Evolutionary conservation across 2,888 invertebrate genomes (phyloP).

Genomic region (Aproaerema taeniolella): DNA sequence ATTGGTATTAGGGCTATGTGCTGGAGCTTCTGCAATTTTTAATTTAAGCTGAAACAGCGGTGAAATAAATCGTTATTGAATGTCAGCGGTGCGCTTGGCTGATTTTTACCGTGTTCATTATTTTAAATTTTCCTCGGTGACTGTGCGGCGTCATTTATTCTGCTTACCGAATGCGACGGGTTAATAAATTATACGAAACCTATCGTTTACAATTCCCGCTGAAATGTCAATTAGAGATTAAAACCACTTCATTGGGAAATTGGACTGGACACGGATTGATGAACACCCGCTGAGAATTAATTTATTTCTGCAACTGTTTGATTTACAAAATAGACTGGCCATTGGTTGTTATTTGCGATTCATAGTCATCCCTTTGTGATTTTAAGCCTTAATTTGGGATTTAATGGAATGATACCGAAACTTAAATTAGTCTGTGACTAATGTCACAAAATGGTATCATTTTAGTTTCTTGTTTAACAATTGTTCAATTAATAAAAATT

Average conservation of each 20-base stretch:
- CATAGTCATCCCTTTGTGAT: too few species aligned
- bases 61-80: too few species aligned
- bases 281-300: constrained; percentile 42
- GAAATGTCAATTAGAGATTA: constrained; percentile 59
- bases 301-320: constrained; percentile 35
- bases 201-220: constrained; percentile 39
- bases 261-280: constrained; percentile 45
- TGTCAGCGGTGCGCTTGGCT: neutral
- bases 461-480: too few species aligned
- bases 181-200: constrained; percentile 41
- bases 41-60: too few species aligned
- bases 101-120: constrained; percentile 3
- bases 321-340: neutral
- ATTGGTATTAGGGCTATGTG: too few species aligned
- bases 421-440: too few species aligned
- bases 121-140: constrained; percentile 13
- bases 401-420: too few species aligned
- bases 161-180: constrained; percentile 25
- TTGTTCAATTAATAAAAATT: too few species aligned
- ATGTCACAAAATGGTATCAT: too few species aligned
- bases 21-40: too few species aligned
- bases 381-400: too few species aligned
- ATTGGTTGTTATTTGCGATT: too few species aligned
- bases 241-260: constrained; percentile 46
- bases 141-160: constrained; percentile 20